These are phyloP conservation scores for Macropis europaea DNA, from an alignment of 2,888 invertebrate species.

Conservation along the genomic window DNA sequence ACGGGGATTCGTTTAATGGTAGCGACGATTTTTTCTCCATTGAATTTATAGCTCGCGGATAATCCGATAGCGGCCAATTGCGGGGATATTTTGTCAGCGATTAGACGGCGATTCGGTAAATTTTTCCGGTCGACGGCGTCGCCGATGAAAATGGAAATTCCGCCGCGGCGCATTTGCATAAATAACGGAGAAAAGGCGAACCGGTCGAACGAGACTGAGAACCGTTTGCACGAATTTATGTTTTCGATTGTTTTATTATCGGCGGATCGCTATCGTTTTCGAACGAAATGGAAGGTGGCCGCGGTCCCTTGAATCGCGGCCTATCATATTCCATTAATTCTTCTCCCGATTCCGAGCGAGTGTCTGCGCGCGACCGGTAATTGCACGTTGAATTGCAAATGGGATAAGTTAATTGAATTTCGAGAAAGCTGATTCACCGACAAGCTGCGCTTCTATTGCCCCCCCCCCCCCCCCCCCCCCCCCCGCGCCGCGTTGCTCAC, in stretches of 20 bases:
- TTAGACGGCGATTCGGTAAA: constrained; percentile 48
- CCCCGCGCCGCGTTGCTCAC: too few relatives aligned
- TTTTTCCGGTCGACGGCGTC: constrained; percentile 24
- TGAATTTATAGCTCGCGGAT: constrained; percentile 50
- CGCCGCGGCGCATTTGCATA: constrained; percentile 34
- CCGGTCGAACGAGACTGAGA: constrained; percentile 44
- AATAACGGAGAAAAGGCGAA: constrained; percentile 46
- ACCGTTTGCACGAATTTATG: constrained; percentile 33
- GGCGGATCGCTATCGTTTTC: neutral
- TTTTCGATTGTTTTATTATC: constrained; percentile 41
- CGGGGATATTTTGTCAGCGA: constrained; percentile 51
- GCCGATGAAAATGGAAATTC: constrained; percentile 52
- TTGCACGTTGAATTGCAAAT: constrained; percentile 29
- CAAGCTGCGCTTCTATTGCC: neutral
- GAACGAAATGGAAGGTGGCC: neutral
- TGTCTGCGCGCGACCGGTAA: neutral
- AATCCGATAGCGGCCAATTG: constrained; percentile 50
- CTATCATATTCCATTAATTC: constrained; percentile 14
- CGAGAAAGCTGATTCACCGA: neutral
- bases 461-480: too few relatives aligned
- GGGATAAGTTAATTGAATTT: constrained; percentile 25
- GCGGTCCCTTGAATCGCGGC: neutral
- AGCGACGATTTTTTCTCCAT: constrained; percentile 23
- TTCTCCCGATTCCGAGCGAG: neutral
- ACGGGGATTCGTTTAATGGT: constrained; percentile 10